A percentile compares a stretch with the other conserved stretches of the same genome.
These are phyloP conservation scores for Taeniopygia guttata DNA, from an alignment of 2,797 vertebrate species.

Conservation along the genomic window DNA sequence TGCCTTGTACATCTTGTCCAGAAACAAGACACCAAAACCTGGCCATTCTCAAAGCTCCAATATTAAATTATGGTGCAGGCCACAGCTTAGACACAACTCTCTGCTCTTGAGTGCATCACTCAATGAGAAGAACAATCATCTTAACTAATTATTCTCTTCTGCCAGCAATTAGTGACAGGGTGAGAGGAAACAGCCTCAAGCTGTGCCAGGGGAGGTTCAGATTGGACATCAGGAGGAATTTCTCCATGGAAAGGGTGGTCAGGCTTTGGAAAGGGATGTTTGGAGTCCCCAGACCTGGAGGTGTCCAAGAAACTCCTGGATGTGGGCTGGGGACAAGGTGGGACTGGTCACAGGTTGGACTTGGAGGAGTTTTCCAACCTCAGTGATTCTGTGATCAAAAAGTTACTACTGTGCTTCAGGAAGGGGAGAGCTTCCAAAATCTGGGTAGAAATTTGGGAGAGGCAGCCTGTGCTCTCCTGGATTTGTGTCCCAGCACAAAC, in stretches of 20 bases:
- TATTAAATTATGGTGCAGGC: background rate
- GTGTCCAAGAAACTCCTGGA: background rate
- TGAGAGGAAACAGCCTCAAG: background rate
- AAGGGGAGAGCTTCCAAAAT: background rate
- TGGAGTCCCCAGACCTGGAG: background rate
- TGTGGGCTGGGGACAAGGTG: background rate
- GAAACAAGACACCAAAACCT: background rate
- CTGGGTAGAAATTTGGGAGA: background rate
- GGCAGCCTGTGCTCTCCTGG: fast-evolving
- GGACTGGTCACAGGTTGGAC: background rate
- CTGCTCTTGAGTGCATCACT: fast-evolving
- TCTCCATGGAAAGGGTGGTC: background rate
- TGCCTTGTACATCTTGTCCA: background rate
- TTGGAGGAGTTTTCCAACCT: background rate
- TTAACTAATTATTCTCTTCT: background rate
- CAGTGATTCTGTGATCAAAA: background rate
- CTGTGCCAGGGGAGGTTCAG: background rate
- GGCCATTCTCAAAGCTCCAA: background rate
- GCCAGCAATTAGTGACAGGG: background rate
- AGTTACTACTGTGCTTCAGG: background rate
- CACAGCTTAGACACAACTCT: background rate
- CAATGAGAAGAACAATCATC: background rate
- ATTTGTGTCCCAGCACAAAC: background rate
- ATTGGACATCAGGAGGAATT: background rate
- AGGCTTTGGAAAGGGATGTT: background rate